Conservation (phyloP, 2,113 vertebrate species). For the Rhipidura dahli region DNA sequence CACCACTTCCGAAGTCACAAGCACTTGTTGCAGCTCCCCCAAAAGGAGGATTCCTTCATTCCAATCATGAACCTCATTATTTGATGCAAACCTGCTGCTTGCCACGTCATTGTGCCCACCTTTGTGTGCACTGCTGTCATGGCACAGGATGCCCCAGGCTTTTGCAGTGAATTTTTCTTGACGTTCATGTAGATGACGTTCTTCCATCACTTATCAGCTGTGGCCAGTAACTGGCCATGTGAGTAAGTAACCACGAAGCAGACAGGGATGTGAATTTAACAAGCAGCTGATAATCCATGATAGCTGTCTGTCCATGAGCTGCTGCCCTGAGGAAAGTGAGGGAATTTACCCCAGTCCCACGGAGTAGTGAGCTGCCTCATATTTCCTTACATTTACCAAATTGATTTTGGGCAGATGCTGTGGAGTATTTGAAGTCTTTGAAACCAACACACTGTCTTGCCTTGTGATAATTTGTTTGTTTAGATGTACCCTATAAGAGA, state of each 20-base stretch:
- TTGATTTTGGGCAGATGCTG: background rate
- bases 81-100: background rate
- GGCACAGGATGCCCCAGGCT: background rate
- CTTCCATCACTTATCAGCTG: background rate
- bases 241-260: background rate
- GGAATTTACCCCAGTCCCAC: background rate
- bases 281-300: fast-evolving
- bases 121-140: background rate
- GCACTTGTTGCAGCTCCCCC: background rate
- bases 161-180: background rate
- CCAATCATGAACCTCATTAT: background rate
- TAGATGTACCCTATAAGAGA: background rate
- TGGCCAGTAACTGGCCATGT: background rate
- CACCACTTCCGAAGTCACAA: background rate
- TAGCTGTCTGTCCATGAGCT: background rate
- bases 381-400: background rate
- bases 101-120: background rate
- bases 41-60: background rate
- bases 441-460: background rate
- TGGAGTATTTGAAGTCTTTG: background rate
- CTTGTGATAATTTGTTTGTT: background rate
- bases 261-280: background rate
- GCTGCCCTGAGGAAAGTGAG: background rate
- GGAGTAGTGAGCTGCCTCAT: background rate
- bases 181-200: background rate